Percentiles rank a stretch among this genome's conserved stretches.
Conservation (phyloP, 2,888 invertebrate species). For the Salticus scenicus region DNA sequence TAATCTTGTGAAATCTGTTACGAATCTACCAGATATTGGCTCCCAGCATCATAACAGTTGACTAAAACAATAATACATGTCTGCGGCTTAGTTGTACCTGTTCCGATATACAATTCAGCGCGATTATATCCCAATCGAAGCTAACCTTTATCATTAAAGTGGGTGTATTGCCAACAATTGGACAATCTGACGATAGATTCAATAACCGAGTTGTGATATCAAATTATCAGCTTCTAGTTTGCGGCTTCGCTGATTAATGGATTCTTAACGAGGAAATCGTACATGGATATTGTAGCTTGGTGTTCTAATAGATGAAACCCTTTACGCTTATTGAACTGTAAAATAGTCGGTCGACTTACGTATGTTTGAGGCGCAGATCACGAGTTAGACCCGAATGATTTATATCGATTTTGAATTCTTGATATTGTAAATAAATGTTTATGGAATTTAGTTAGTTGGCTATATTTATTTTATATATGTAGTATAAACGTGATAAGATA, state of each 20-base stretch:
- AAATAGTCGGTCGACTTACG: background rate
- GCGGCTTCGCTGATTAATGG: slow-evolving; percentile 56
- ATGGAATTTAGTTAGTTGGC: too few species aligned
- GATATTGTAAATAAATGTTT: too few species aligned
- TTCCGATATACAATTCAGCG: background rate
- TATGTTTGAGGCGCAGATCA: background rate
- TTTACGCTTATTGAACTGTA: background rate
- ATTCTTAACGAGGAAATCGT: slow-evolving; percentile 30
- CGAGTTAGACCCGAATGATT: background rate
- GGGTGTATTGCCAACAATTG: slow-evolving; percentile 49
- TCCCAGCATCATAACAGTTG: background rate
- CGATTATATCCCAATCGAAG: slow-evolving; percentile 19
- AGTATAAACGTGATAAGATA: too few species aligned
- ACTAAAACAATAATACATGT: background rate
- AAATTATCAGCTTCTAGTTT: slow-evolving; percentile 52
- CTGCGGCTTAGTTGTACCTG: background rate
- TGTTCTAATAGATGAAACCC: background rate
- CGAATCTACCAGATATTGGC: too few species aligned
- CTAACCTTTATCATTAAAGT: slow-evolving; percentile 16
- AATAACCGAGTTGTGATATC: slow-evolving; percentile 48
- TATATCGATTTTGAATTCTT: background rate
- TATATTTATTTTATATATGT: too few species aligned
- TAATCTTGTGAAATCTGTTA: too few species aligned
- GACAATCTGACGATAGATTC: slow-evolving; percentile 55
- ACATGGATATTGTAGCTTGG: background rate